Percentiles rank a stretch among this genome's conserved stretches.
Evolutionary conservation across 2,113 vertebrate species (phyloP).

Genomic region (Mus spicilegus): DNA sequence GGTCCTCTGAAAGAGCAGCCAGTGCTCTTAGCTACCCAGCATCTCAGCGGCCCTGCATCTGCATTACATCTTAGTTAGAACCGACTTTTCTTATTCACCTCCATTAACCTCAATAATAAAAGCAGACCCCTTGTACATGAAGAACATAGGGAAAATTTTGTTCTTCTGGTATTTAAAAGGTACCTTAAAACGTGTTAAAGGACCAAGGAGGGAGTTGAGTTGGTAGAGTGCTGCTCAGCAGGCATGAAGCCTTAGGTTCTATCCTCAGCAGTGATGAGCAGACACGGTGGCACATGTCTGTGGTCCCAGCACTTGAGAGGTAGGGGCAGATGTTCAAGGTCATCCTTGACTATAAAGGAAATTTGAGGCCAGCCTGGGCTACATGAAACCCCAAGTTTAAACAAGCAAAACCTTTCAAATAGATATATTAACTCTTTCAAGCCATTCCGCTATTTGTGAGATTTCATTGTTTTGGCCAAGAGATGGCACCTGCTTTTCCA

Average conservation of each 20-base stretch:
- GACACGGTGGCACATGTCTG: neutral
- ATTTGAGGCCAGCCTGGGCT: neutral
- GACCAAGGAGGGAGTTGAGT: neutral
- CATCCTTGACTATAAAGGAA: neutral
- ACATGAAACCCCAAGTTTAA: neutral
- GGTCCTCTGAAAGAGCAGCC: neutral
- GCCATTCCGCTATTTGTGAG: neutral
- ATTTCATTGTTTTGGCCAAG: neutral
- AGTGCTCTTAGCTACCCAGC: neutral
- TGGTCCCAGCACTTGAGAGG: neutral
- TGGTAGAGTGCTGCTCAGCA: neutral
- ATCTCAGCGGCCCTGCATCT: neutral
- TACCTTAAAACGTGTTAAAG: neutral
- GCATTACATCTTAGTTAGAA: neutral
- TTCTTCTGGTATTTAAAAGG: constrained; percentile 14
- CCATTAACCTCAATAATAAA: neutral
- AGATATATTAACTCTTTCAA: constrained; percentile 13
- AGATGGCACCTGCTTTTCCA: neutral
- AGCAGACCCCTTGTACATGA: neutral
- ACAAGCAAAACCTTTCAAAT: neutral
- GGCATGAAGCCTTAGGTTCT: neutral
- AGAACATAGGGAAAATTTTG: neutral
- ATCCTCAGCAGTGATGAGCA: neutral
- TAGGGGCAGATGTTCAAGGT: neutral
- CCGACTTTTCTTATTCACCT: neutral